Evolutionary conservation across 2,888 invertebrate genomes (phyloP).

Genomic region (Andrena bicolor): DNA sequence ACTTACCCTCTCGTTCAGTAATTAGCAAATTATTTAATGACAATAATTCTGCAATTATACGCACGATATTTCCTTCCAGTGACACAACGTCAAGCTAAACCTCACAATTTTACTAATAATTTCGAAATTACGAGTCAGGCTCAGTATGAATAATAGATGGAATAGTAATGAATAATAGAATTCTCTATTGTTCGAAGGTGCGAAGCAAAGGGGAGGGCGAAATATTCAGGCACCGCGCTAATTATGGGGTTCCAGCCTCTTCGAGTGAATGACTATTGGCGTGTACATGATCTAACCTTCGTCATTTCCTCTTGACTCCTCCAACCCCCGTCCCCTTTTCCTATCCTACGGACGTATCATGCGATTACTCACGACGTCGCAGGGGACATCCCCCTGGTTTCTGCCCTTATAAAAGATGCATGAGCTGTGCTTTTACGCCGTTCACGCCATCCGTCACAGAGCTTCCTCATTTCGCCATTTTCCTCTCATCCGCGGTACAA

Average conservation of each 20-base stretch:
- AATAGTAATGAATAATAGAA: no score
- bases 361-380: slow-evolving; percentile 61
- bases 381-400: slow-evolving; percentile 36
- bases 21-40: slow-evolving; percentile 3
- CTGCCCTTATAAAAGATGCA: slow-evolving; percentile 73
- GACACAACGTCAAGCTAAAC: no score
- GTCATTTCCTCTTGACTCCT: slow-evolving; percentile 51
- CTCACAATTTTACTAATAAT: no score
- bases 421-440: slow-evolving; percentile 61
- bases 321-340: slow-evolving; percentile 8
- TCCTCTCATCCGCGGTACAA: not conserved
- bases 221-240: slow-evolving; percentile 37
- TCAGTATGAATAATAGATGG: not conserved
- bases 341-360: slow-evolving; percentile 40
- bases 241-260: slow-evolving; percentile 46
- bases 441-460: slow-evolving; percentile 52
- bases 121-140: not conserved
- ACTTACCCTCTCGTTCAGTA: not conserved
- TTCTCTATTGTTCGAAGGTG: no score
- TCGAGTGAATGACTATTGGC: slow-evolving; percentile 30
- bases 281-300: slow-evolving; percentile 48
- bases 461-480: slow-evolving; percentile 61
- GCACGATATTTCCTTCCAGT: not conserved
- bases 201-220: slow-evolving; percentile 8
- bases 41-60: not conserved